Base-by-base conservation (phyloP, 2,888 invertebrate species). In the Meganola albula region DNA sequence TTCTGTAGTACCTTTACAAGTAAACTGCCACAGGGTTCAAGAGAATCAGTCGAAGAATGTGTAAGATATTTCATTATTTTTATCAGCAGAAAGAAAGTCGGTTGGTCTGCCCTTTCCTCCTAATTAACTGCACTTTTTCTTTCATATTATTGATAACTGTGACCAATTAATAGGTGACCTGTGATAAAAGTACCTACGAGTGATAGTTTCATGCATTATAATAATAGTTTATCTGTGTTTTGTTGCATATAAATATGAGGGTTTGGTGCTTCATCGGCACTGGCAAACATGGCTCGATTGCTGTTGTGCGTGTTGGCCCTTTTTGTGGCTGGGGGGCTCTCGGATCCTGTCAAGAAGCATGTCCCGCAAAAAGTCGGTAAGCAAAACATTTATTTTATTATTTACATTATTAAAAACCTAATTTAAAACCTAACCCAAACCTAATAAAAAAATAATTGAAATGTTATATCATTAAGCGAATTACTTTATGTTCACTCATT, bases 251-350 rank as follows among this genome's bases (percentile, higher is more conserved):
- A 72, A 61, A 62, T 59, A 64, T 44, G 47, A 39, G 46, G 25
- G 33, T 34, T 31, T 31, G 34, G 18, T 30, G 22, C 24, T 42
- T 30, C 20, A 46, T 29, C 18, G 36, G 37, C 66, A 77, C 59
- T 66, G 51, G 54, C 57, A 40, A 66, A 48, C 60, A 82, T 82
- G 80, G 65, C 67, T 63, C 69, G 70, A 48, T 53, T 73, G 37
- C 69, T 70, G 68, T 48, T 76, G 63, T 74, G 62, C 59, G 65
- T 63, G 14, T 47, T 80, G 53, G 75, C 69, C 34, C 51, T 69
- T 10, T 37, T 74, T 13, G 65, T 78, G 54, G 79, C 80, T 44
- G 72, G 76, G 33, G 73, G 71, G 37, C 52, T 72, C 12, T 53
- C 71, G 8, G 68, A 72, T 4, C 65, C 69, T 7, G 47, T 57